Conservation (phyloP, 2,113 vertebrate species). For the Plecotus auritus region DNA sequence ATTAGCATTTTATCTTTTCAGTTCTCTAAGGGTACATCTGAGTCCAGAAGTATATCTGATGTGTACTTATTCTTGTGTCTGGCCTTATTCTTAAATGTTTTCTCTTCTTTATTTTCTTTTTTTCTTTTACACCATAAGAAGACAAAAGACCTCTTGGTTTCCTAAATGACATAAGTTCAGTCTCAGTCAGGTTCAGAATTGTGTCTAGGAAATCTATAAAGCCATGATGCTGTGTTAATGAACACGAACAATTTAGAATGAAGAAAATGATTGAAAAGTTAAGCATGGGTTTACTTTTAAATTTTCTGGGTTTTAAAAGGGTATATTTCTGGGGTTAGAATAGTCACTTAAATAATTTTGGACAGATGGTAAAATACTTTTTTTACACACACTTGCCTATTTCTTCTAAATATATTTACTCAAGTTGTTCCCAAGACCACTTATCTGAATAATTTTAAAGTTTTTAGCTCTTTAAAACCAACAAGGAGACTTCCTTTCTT, state of each 20-base stretch:
- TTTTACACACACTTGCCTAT: conserved; percentile 38
- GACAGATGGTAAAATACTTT: conserved; percentile 18
- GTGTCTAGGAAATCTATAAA: conserved; percentile 56
- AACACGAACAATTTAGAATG: conserved; percentile 55
- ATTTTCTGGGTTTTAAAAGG: conserved; percentile 38
- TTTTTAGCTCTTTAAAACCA: conserved; percentile 43
- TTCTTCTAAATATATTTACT: conserved; percentile 25
- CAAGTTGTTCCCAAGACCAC: not conserved
- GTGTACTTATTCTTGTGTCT: conserved; percentile 49
- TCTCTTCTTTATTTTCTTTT: conserved; percentile 37
- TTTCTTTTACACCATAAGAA: conserved; percentile 51
- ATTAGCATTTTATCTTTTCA: conserved; percentile 63
- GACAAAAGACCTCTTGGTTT: conserved; percentile 38
- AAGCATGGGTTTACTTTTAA: conserved; percentile 55
- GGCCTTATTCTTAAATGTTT: conserved; percentile 45
- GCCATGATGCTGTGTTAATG: conserved; percentile 50
- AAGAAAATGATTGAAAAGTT: conserved; percentile 66
- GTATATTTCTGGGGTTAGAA: conserved; percentile 38
- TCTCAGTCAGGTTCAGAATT: conserved; percentile 45
- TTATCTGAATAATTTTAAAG: not conserved
- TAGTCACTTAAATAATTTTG: conserved; percentile 51
- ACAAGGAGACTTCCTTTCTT: conserved; percentile 46
- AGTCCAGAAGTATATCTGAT: conserved; percentile 56
- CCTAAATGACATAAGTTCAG: conserved; percentile 8
- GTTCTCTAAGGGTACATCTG: conserved; percentile 44